Evolutionary conservation across 2,113 vertebrate genomes (phyloP).

Genomic region (Atherinomorus stipes): DNA sequence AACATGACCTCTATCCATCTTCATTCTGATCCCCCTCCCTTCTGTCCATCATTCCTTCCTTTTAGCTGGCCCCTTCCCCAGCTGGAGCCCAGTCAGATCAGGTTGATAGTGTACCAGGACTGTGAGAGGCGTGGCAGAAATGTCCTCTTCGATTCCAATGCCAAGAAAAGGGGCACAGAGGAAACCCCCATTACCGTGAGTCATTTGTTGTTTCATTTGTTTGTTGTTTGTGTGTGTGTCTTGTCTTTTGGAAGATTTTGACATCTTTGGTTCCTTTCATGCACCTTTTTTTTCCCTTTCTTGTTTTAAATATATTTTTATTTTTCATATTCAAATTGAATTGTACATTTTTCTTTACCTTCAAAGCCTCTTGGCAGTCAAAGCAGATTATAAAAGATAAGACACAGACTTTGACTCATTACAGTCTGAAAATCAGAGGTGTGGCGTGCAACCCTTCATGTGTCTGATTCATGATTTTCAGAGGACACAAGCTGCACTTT

Average conservation of each 20-base stretch:
- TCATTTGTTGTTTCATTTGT: constrained; percentile 23
- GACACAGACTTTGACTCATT: background rate
- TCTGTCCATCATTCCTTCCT: constrained; percentile 5
- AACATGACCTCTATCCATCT: background rate
- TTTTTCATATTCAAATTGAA: background rate
- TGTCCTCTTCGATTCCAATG: constrained; percentile 96
- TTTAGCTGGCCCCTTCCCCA: constrained; percentile 94
- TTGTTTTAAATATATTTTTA: background rate
- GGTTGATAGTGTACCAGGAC: constrained; percentile 98
- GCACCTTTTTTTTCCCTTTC: background rate
- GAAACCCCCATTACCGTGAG: constrained; percentile 92
- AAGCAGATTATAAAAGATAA: constrained; percentile 13
- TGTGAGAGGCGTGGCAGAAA: constrained; percentile 96
- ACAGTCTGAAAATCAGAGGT: background rate
- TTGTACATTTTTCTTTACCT: too few species aligned
- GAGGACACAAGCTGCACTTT: constrained; percentile 33
- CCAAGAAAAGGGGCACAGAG: constrained; percentile 90
- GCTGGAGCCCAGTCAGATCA: constrained; percentile 96
- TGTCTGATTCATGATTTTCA: constrained; percentile 21
- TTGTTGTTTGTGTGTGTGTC: background rate
- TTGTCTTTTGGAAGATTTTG: background rate
- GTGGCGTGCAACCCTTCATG: constrained; percentile 18
- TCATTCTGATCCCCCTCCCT: constrained; percentile 9
- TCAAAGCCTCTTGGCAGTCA: background rate
- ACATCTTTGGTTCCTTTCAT: background rate